phyloP scores from a whole-genome alignment of 2,888 invertebrate genomes.

The Podotricha telesiphe region DNA sequence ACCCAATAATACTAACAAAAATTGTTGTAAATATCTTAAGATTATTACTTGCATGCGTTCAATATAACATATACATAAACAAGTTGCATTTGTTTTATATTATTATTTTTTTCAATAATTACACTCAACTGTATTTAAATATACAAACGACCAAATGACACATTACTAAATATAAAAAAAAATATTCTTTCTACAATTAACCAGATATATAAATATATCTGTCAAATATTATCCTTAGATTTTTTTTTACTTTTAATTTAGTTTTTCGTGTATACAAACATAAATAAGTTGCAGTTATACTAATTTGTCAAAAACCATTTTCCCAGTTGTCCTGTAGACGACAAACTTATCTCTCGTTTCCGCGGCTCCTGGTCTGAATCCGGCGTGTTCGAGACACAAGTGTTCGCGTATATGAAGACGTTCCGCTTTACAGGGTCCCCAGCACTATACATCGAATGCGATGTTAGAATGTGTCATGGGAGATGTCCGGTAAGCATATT shows the following conservation, averaged over 20 bases:
- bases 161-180: too few relatives aligned
- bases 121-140: too few relatives aligned
- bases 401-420: constrained; percentile 97
- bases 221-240: too few relatives aligned
- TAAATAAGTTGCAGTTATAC: not conserved
- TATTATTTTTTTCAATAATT: too few relatives aligned
- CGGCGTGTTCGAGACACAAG: constrained; percentile 95
- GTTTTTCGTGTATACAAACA: not conserved
- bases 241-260: too few relatives aligned
- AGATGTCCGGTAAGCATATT: constrained; percentile 91
- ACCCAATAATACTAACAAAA: not conserved
- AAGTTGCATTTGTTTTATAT: too few relatives aligned
- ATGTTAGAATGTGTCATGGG: constrained; percentile 97
- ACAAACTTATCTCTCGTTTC: constrained; percentile 95
- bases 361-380: constrained; percentile 96
- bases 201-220: too few relatives aligned
- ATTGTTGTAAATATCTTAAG: too few relatives aligned
- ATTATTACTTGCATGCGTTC: too few relatives aligned
- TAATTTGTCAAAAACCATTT: not conserved
- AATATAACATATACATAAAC: too few relatives aligned
- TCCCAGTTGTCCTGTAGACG: constrained; percentile 93
- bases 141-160: too few relatives aligned
- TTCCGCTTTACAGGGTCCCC: constrained; percentile 97
- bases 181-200: too few relatives aligned
- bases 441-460: constrained; percentile 96